These are phyloP conservation scores for Coluber constrictor DNA, from an alignment of 2,797 vertebrate genomes.

Conservation along the genomic window DNA sequence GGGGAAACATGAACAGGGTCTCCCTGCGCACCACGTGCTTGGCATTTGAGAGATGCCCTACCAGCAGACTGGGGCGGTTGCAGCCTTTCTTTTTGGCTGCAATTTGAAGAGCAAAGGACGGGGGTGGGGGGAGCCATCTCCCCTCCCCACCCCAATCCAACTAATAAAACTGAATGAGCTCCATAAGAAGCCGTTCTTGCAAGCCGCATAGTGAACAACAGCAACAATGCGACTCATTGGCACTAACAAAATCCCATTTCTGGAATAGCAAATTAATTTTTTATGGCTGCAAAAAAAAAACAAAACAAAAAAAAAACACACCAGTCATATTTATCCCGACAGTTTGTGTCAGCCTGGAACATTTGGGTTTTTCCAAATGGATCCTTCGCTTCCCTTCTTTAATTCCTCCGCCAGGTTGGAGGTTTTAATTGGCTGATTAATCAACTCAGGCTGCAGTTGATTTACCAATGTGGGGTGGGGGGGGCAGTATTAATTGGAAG, in stretches of 20 bases:
- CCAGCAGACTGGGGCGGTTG: conserved; percentile 13
- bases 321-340: conserved; percentile 62
- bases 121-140: no score
- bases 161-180: conserved; percentile 30
- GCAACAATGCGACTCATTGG: neutral
- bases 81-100: conserved; percentile 4
- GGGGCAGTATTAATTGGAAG: neutral
- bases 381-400: neutral
- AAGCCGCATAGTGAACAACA: conserved; percentile 45
- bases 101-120: neutral
- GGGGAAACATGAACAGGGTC: neutral
- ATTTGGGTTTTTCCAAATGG: conserved; percentile 46
- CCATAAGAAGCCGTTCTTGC: conserved; percentile 37
- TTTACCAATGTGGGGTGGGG: neutral
- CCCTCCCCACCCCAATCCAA: neutral
- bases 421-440: neutral
- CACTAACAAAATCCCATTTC: conserved; percentile 11
- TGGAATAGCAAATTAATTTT: conserved; percentile 60
- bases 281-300: conserved; percentile 27
- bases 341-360: conserved; percentile 42
- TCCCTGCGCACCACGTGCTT: neutral
- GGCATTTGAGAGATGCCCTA: neutral
- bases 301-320: neutral
- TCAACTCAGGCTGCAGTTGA: neutral
- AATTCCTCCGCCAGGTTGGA: neutral